A percentile compares a stretch with the other conserved stretches of the same genome.
Conservation (phyloP, 2,113 vertebrate species). For the Myxocyprinus asiaticus region DNA sequence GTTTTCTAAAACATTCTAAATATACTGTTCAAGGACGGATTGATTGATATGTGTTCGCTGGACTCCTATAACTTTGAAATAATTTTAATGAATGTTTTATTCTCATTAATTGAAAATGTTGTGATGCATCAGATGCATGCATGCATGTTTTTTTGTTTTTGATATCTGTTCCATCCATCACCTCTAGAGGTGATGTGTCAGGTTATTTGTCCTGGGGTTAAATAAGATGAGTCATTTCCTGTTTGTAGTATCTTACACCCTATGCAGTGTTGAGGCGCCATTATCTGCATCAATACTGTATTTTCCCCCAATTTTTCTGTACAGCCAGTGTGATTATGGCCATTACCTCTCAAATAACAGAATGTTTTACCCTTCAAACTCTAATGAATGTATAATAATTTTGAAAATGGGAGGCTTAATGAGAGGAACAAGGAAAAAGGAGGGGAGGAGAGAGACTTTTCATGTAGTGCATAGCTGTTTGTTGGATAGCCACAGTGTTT, state of each 20-base stretch:
- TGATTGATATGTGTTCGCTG: neutral
- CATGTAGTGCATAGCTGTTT: too few relatives aligned
- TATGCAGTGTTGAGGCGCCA: neutral
- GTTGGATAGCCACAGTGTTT: neutral
- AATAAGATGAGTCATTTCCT: conserved; percentile 20
- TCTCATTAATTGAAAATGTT: neutral
- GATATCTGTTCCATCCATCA: neutral
- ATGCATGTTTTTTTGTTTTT: neutral
- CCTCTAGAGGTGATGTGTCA: neutral
- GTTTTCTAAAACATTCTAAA: conserved; percentile 36
- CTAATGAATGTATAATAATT: conserved; percentile 27
- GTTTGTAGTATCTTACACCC: conserved; percentile 28
- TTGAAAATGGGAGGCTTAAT: neutral
- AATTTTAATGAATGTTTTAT: neutral
- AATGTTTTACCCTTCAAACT: conserved; percentile 33
- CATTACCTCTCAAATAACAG: conserved; percentile 41
- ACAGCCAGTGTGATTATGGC: conserved; percentile 39
- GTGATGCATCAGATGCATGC: neutral
- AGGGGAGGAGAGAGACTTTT: neutral
- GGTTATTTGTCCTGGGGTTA: conserved; percentile 12
- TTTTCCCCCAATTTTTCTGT: neutral
- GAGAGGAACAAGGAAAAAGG: neutral
- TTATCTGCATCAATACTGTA: conserved; percentile 19
- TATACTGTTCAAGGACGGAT: conserved; percentile 22
- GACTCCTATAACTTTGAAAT: conserved; percentile 7